These are phyloP conservation scores for Rhinophrynus dorsalis DNA, from an alignment of 2,797 vertebrate species.

Conservation along the genomic window DNA sequence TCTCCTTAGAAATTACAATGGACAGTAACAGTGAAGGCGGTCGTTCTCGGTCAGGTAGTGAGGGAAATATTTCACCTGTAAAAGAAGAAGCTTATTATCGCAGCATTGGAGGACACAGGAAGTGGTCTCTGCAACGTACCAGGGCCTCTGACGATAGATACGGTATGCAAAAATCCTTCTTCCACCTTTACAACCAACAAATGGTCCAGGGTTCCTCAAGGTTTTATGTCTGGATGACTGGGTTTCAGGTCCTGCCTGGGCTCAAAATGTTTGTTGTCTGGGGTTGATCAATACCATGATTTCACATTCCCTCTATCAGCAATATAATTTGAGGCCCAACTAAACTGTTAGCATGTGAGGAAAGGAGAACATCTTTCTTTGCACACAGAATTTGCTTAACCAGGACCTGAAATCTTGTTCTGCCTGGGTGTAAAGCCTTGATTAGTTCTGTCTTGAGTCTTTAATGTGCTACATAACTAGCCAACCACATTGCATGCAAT, in stretches of 20 bases:
- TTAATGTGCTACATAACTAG: constrained; percentile 52
- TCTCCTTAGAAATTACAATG: constrained; percentile 90
- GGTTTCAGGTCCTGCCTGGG: not conserved
- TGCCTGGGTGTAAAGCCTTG: constrained; percentile 12
- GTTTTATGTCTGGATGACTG: constrained; percentile 20
- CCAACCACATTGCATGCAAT: constrained; percentile 56
- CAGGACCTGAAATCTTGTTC: not conserved
- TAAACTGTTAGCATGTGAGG: no score
- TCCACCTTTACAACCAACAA: constrained; percentile 52
- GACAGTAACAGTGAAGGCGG: constrained; percentile 90
- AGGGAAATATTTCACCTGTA: constrained; percentile 86
- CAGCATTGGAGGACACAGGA: constrained; percentile 83
- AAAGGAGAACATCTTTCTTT: not conserved
- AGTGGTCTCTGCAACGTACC: constrained; percentile 80
- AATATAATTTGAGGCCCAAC: not conserved
- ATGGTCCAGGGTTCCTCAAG: constrained; percentile 15
- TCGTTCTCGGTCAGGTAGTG: constrained; percentile 75
- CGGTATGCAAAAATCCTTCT: constrained; percentile 75
- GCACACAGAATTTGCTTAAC: not conserved
- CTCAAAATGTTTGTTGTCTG: not conserved
- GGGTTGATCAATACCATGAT: not conserved
- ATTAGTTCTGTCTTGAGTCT: constrained; percentile 51
- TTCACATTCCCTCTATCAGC: not conserved
- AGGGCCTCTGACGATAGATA: constrained; percentile 79
- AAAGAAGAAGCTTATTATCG: constrained; percentile 89